Base-by-base conservation (phyloP, 1,140 invertebrate genomes). In the Leucophenga varia region DNA sequence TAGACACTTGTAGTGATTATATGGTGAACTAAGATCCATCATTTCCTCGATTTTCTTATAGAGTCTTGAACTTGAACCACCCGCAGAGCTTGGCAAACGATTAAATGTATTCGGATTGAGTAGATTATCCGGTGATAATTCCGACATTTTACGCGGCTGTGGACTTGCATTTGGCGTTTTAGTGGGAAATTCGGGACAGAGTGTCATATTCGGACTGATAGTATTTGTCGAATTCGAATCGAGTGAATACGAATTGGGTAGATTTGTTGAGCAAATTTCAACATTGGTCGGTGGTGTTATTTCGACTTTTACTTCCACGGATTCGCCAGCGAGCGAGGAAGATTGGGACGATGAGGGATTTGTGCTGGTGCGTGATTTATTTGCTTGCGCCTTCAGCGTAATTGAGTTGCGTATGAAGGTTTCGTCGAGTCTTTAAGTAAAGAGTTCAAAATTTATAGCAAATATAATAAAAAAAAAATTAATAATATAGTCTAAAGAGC, bases 1-100 rank as follows among this genome's bases (percentile, higher is more conserved):
- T 18, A 87, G 76, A 65, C 85, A 86, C 57, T 84, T 80, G 65
- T 86, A 85, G 52, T 85, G 81, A 71, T 85, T 87, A 58, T 87
- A 87, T 1, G 85, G 84, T 0, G 82, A 84, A 49, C 85, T 87
- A 8, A 88, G 72, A 59, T 88, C 86, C 52, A 84, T 83, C 58
- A 75, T 73, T 52, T 74, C 72, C 54, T 74, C 72, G 14, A 75
- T 63, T 49, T 73, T 73, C 47, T 75, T 75, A 41, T 74, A 75
- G 2, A 75, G 44, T 1, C 73, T 48, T 0, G 67, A 72, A 6
- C 70, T 72, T 9, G 73, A 73, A 3, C 64, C 64, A 5, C 63
- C 63, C 16, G 67, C 55, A 3, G 72, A 72, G 37, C 48, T 70
- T 10, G 73, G 72, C 38, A 73, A 36, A 7, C 73, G 64, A 52